Conservation (phyloP, 1,140 invertebrate genomes). For the Caenorhabditis remanei region DNA sequence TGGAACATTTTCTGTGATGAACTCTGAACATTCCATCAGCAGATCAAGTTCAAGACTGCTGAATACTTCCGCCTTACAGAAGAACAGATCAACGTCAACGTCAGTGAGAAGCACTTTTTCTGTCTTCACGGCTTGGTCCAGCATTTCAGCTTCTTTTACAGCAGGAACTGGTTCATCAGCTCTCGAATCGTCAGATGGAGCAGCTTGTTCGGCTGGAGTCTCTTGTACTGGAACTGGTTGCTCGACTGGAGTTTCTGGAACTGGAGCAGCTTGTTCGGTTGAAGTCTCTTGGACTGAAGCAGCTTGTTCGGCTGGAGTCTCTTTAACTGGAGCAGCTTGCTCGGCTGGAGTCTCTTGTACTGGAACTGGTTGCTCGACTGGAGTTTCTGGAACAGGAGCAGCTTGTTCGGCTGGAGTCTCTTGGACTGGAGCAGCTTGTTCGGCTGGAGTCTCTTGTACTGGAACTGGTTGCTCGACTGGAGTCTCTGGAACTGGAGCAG, state of each 20-base stretch:
- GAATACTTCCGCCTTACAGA: conserved; percentile 21
- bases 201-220: background rate
- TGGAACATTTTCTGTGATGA: background rate
- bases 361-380: background rate
- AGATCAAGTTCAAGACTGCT: background rate
- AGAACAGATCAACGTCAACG: conserved; percentile 28
- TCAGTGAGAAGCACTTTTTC: background rate
- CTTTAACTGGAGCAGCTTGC: background rate
- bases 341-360: conserved; percentile 1
- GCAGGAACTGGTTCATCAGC: no score
- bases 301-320: background rate
- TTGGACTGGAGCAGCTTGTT: no score
- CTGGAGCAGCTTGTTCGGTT: background rate
- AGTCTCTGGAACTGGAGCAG: background rate
- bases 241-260: background rate
- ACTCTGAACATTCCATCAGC: background rate
- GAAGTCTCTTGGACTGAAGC: background rate
- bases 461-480: background rate
- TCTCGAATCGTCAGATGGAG: no score
- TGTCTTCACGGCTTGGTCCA: background rate
- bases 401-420: background rate
- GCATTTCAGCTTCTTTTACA: no score
- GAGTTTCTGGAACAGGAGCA: background rate
- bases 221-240: background rate
- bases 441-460: background rate